Conservation (phyloP, 2,797 vertebrate species). For the Molothrus aeneus region DNA sequence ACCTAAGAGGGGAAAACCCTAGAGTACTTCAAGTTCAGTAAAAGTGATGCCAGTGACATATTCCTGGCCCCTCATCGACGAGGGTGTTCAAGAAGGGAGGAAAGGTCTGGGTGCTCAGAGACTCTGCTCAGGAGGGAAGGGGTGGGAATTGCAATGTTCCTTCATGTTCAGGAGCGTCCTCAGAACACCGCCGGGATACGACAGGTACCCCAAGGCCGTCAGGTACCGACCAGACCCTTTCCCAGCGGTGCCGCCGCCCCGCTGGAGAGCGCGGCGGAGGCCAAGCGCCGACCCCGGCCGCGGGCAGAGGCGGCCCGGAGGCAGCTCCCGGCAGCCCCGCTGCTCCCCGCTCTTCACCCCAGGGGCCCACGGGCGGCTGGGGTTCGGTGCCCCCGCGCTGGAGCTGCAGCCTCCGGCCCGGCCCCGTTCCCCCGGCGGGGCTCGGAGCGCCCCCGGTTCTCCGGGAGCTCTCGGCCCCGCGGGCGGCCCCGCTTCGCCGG, state of each 20-base stretch:
- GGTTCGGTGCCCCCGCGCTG: background rate
- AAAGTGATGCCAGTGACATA: background rate
- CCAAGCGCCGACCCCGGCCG: background rate
- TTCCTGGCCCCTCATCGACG: background rate
- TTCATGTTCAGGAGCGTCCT: background rate
- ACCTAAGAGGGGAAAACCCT: background rate
- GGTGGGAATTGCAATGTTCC: fast-evolving
- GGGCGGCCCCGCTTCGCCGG: background rate
- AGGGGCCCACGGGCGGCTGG: background rate
- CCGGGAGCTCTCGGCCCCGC: background rate
- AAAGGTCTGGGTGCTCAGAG: background rate
- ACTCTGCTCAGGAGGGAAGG: background rate
- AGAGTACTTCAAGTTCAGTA: background rate
- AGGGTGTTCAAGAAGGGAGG: background rate
- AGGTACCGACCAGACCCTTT: background rate
- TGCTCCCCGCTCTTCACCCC: background rate
- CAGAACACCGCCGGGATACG: background rate
- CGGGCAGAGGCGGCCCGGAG: background rate
- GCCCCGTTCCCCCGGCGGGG: too few relatives aligned
- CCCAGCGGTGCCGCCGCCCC: background rate
- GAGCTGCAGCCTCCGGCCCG: background rate
- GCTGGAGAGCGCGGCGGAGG: background rate
- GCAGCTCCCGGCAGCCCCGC: background rate
- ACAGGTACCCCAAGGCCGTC: background rate
- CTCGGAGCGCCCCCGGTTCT: background rate